Base-by-base conservation (phyloP, 64 coral and sea anemone species). In the Exaiptasia diaphana region DNA sequence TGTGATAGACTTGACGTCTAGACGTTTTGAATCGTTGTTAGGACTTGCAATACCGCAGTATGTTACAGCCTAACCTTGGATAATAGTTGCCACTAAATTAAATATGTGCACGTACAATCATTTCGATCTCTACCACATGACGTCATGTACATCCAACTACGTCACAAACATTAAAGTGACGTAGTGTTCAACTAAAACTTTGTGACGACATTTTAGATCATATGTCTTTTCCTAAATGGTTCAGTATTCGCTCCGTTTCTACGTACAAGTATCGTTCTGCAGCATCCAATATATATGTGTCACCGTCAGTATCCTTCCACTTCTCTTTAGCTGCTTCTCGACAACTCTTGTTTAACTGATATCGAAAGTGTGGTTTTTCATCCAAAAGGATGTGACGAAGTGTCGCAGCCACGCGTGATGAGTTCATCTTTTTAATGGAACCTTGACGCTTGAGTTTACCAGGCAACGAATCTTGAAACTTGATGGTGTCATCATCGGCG, bases 251-350 rank as follows among this genome's bases (percentile, higher is more conserved):
- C 38, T 93, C 85, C 6, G 91, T 93, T 62, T 93, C 91, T 38
- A 93, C 71, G 13, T 83, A 93, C 41, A 93, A 83, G 56, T 88
- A 83, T 88, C 67, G 75, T 81, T 93, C 91, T 31, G 91, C 91
- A 2, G 91, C 77, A 15, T 93, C 71, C 15, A 82, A 76, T 20
- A 93, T 71, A 13, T 88, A 83, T 20, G 80, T 46, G 50, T 93
- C 78, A 5, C 91, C 91, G 29, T 84, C 52, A 15, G 74, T 13
- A 33, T 93, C 91, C 2, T 38, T 76, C 91, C 91, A 93, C 54
- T 93, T 93, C 27, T 93, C 91, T 20, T 50, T 57, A 0, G 91
- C 91, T 4, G 91, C 91, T 52, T 93, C 91, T 77, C 38, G 83
- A 18, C 82, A 83, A 18, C 67, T 65, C 67, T 82, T 82, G 41